A percentile compares a stretch with the other conserved stretches of the same genome.
Evolutionary conservation across 2,888 invertebrate genomes (phyloP).

Genomic region (Calameuta idolon): DNA sequence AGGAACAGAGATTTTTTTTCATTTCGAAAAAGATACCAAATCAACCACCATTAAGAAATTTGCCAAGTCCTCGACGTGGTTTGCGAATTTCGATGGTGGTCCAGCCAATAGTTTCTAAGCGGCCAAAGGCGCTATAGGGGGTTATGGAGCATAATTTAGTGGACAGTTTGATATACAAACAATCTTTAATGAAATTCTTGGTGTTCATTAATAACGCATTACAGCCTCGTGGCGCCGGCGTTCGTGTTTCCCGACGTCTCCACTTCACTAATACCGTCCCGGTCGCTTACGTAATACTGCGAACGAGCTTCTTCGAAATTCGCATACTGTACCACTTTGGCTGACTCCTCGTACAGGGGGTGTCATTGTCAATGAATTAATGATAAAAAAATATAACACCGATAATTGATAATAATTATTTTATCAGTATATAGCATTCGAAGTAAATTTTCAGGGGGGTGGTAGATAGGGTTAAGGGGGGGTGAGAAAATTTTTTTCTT

Average conservation of each 20-base stretch:
- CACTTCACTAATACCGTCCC: constrained; percentile 9
- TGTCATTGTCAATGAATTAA: not conserved
- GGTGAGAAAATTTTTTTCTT: not conserved
- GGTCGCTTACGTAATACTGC: not conserved
- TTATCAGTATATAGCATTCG: not conserved
- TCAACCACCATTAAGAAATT: not conserved
- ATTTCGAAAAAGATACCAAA: not conserved
- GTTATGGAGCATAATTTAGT: constrained; percentile 71
- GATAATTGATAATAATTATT: not conserved
- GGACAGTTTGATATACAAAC: constrained; percentile 74
- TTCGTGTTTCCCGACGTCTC: constrained; percentile 21
- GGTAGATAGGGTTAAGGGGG: not conserved
- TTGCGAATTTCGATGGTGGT: constrained; percentile 3
- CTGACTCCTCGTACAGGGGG: not conserved
- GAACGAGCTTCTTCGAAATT: not conserved
- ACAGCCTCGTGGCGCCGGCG: constrained; percentile 59
- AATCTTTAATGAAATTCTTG: constrained; percentile 77
- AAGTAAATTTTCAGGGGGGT: not conserved
- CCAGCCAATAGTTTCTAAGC: constrained; percentile 62
- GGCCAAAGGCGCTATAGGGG: constrained; percentile 57
- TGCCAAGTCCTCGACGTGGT: not conserved
- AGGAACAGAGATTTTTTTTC: not conserved
- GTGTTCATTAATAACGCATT: constrained; percentile 77
- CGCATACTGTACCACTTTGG: not conserved
- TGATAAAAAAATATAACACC: not conserved